Conservation (phyloP, 1,140 invertebrate species). For the Scaptomyza hsui region DNA sequence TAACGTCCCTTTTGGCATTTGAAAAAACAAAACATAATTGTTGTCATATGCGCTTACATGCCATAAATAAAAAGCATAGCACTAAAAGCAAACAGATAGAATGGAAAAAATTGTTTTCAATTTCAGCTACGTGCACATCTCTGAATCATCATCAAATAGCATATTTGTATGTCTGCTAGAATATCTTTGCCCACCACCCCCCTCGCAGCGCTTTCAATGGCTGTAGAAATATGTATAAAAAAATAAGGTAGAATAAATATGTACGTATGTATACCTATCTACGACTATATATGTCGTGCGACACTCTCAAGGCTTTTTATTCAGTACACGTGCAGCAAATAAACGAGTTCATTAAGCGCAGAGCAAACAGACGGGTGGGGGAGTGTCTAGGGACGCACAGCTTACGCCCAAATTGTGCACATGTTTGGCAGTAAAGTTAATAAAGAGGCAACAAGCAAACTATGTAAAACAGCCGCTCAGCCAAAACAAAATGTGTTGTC, state of each 20-base stretch:
- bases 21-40: not conserved
- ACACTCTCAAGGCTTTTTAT: slow-evolving; percentile 54
- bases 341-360: slow-evolving; percentile 70
- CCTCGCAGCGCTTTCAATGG: slow-evolving; percentile 56
- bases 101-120: slow-evolving; percentile 10
- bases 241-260: slow-evolving; percentile 37
- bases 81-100: slow-evolving; percentile 4
- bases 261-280: no score
- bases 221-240: slow-evolving; percentile 44
- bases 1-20: not conserved
- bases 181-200: not conserved
- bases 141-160: slow-evolving; percentile 18
- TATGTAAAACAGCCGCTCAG: slow-evolving; percentile 55
- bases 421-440: slow-evolving; percentile 53
- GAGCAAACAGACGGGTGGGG: not conserved
- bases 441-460: slow-evolving; percentile 41
- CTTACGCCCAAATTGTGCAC: slow-evolving; percentile 37
- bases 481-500: slow-evolving; percentile 41
- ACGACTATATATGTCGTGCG: slow-evolving; percentile 19
- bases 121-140: slow-evolving; percentile 22
- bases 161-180: not conserved
- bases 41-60: not conserved
- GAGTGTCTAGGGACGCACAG: slow-evolving; percentile 32
- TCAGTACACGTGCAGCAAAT: slow-evolving; percentile 70
- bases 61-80: not conserved